phyloP scores from a whole-genome alignment of 1,140 invertebrate genomes.

The Sinella curviseta region DNA sequence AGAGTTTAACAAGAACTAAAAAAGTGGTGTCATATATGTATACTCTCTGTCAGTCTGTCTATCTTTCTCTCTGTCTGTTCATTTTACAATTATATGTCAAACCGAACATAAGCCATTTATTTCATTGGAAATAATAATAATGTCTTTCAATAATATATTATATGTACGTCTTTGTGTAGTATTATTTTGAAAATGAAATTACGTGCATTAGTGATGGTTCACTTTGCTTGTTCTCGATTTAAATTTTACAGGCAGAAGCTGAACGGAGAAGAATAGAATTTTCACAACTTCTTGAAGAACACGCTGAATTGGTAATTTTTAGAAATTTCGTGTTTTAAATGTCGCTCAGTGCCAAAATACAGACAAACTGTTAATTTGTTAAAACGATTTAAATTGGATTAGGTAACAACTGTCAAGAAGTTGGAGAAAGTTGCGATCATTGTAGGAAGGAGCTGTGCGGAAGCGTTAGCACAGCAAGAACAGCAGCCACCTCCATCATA shows the following conservation, averaged over 20 bases:
- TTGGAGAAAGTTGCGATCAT: conserved; percentile 15
- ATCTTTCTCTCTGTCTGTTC: too few species aligned
- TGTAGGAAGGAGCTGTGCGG: not conserved
- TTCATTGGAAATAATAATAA: too few species aligned
- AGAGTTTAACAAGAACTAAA: too few species aligned
- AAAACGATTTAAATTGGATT: too few species aligned
- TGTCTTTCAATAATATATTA: too few species aligned
- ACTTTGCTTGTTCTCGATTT: not conserved
- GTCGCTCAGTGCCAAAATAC: too few species aligned
- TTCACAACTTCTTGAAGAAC: conserved; percentile 58
- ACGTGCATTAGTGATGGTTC: not conserved
- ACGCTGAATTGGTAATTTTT: conserved; percentile 59
- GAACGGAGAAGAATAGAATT: conserved; percentile 58
- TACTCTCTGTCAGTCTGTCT: too few species aligned
- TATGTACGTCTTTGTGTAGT: not conserved
- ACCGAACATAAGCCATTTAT: too few species aligned
- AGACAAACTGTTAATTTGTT: too few species aligned
- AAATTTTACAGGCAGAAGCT: conserved; percentile 54
- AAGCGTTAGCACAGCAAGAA: conserved; percentile 3
- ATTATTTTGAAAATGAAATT: not conserved
- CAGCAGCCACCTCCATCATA: conserved; percentile 8
- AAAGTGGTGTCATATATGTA: too few species aligned
- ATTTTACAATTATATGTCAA: too few species aligned
- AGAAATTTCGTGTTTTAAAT: too few species aligned
- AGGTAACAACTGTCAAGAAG: conserved; percentile 45